Percentiles rank a stretch among this genome's conserved stretches.
Evolutionary conservation across 2,113 vertebrate species (phyloP).

Genomic region (Dryoscopus gambensis): DNA sequence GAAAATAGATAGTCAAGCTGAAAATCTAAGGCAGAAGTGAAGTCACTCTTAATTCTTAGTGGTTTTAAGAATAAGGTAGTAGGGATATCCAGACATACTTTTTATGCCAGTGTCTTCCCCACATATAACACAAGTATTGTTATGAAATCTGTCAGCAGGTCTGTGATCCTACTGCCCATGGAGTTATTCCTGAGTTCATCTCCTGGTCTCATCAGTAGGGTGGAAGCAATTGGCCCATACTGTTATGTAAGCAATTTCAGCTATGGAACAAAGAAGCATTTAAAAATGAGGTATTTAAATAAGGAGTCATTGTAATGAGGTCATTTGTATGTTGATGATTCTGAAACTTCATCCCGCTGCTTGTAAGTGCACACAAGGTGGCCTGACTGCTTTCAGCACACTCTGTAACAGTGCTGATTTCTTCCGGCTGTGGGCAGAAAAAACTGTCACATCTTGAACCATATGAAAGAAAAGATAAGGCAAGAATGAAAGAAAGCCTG

Average conservation of each 20-base stretch:
- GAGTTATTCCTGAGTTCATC: background rate
- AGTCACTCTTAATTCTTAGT: background rate
- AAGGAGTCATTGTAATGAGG: background rate
- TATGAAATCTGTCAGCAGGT: background rate
- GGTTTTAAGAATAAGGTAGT: background rate
- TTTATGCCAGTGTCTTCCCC: background rate
- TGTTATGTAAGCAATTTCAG: background rate
- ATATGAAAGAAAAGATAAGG: background rate
- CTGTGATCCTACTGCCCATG: background rate
- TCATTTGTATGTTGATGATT: background rate
- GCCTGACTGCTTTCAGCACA: background rate
- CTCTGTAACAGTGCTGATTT: background rate
- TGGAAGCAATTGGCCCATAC: background rate
- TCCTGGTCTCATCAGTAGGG: background rate
- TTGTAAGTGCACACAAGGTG: background rate
- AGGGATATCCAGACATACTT: background rate
- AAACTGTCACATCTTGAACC: background rate
- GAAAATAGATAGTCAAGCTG: background rate
- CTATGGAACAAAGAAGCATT: background rate
- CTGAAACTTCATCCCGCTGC: background rate
- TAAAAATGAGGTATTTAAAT: background rate
- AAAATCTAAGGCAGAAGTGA: background rate
- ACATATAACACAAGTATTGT: background rate
- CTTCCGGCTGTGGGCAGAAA: background rate
- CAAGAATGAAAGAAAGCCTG: background rate